Conservation (phyloP, 1,140 invertebrate species). For the Scaptomyza hsui region DNA sequence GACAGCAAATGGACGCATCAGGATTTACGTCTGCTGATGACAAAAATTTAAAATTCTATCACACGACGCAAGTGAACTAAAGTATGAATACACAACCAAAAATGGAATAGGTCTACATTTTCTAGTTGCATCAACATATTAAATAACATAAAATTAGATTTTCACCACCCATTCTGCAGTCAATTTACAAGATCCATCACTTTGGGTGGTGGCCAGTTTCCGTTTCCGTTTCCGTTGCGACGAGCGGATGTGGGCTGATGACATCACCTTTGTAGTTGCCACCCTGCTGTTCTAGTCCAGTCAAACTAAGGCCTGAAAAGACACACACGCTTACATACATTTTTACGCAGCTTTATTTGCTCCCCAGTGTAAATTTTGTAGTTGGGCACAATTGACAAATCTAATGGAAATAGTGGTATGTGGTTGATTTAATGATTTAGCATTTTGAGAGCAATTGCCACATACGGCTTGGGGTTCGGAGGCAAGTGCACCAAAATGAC, state of each 20-base stretch:
- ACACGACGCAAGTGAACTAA: no score
- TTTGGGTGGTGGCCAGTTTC: not conserved
- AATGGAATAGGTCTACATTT: not conserved
- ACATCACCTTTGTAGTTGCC: not conserved
- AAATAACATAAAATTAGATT: not conserved
- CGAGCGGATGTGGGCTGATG: not conserved
- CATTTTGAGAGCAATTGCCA: constrained; percentile 19
- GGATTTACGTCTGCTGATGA: constrained; percentile 23
- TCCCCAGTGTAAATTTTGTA: not conserved
- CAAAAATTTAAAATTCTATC: constrained; percentile 19
- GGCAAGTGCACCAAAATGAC: constrained; percentile 12
- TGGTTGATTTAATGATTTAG: constrained; percentile 3
- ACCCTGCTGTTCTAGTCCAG: no score
- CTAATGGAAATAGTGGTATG: not conserved
- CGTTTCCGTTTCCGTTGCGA: not conserved
- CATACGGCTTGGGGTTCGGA: constrained; percentile 15
- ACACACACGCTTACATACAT: not conserved
- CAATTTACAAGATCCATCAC: not conserved
- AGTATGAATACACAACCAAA: not conserved
- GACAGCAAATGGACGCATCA: constrained; percentile 2
- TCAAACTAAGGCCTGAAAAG: not conserved
- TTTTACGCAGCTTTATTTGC: constrained; percentile 1
- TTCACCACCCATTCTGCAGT: not conserved
- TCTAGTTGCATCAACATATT: not conserved
- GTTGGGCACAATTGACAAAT: not conserved